These are phyloP conservation scores for Heliconius eleuchia DNA, from an alignment of 1,140 invertebrate species.

Conservation along the genomic window DNA sequence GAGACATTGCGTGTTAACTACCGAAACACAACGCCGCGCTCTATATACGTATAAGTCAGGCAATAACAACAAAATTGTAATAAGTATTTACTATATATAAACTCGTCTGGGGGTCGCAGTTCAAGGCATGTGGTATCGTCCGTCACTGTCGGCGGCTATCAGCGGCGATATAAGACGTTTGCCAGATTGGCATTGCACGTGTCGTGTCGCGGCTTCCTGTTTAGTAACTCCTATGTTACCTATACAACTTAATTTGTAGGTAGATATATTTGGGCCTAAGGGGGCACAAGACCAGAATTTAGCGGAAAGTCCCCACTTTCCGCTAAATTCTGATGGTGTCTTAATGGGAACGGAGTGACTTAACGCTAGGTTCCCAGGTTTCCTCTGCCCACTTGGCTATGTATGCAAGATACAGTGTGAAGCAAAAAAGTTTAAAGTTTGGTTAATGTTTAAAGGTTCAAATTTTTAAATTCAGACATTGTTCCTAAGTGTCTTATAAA, in stretches of 20 bases:
- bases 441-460: too few relatives aligned
- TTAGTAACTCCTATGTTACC: neutral
- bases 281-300: neutral
- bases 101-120: slow-evolving; percentile 13
- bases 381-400: too few relatives aligned
- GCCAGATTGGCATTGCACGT: slow-evolving; percentile 7
- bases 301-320: too few relatives aligned
- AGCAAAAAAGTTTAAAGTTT: too few relatives aligned
- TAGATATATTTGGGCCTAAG: neutral
- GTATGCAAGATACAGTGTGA: too few relatives aligned
- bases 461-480: too few relatives aligned
- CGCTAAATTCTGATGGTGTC: too few relatives aligned
- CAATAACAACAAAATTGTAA: neutral
- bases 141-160: slow-evolving; percentile 25
- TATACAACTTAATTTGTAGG: neutral
- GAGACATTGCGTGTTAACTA: too few relatives aligned
- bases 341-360: neutral
- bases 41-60: too few relatives aligned
- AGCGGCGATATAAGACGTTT: slow-evolving; percentile 8
- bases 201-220: neutral
- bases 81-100: slow-evolving; percentile 6
- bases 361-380: neutral
- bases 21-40: too few relatives aligned
- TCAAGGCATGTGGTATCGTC: slow-evolving; percentile 16
- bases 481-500: too few relatives aligned